A percentile compares a stretch with the other conserved stretches of the same genome.
Evolutionary conservation across 2,888 invertebrate species (phyloP).

Genomic region (Chymomyza caudatula): DNA sequence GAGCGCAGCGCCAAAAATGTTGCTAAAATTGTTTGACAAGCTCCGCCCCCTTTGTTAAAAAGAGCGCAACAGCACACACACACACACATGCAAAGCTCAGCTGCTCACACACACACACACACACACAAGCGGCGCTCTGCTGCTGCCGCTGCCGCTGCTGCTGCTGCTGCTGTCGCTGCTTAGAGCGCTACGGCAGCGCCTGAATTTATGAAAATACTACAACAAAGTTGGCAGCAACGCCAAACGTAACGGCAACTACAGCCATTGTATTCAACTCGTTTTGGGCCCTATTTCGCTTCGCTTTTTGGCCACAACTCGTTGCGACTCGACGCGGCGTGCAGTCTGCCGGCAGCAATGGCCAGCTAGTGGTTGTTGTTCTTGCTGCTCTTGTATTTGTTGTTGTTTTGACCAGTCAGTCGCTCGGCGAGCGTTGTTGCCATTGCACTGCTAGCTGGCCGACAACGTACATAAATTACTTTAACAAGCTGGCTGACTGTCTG

Average conservation of each 20-base stretch:
- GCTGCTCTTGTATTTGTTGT: constrained; percentile 32
- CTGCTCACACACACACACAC: constrained; percentile 6
- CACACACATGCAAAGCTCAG: constrained; percentile 19
- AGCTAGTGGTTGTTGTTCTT: constrained; percentile 20
- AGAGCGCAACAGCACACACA: constrained; percentile 39
- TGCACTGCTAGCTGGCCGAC: too few species aligned
- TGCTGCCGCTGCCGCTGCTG: not conserved
- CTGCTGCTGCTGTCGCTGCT: constrained; percentile 27
- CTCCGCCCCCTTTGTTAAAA: constrained; percentile 69
- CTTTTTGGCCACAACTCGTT: constrained; percentile 25
- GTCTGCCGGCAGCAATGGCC: constrained; percentile 7
- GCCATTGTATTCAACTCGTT: constrained; percentile 16
- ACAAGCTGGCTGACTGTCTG: constrained; percentile 4
- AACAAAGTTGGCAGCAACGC: constrained; percentile 7
- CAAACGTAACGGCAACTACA: constrained; percentile 29
- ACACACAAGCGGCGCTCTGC: constrained; percentile 3
- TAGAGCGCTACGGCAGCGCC: constrained; percentile 29
- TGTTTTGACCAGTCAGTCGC: constrained; percentile 66
- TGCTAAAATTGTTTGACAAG: constrained; percentile 55
- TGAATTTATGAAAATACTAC: constrained; percentile 49
- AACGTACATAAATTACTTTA: not conserved
- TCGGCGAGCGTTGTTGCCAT: not conserved
- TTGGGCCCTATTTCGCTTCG: constrained; percentile 9
- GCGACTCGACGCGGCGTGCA: constrained; percentile 1
- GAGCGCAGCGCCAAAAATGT: constrained; percentile 52